A percentile compares a stretch with the other conserved stretches of the same genome.
Conservation (phyloP, 2,888 invertebrate species). For the Epinotia brunnichana region DNA sequence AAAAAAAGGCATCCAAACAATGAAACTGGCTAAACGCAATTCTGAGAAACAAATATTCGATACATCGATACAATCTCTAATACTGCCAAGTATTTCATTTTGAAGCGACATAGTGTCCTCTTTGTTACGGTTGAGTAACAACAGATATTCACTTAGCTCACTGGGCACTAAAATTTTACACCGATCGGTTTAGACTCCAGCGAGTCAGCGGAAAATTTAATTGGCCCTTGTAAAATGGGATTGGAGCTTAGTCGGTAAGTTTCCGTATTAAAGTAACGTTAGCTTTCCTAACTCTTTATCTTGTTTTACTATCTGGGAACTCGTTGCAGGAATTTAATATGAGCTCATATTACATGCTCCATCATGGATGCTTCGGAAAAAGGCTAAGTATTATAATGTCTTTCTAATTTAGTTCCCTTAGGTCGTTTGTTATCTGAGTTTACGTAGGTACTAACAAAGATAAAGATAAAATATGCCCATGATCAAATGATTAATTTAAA, state of each 20-base stretch:
- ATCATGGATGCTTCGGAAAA: neutral
- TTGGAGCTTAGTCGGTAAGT: conserved; percentile 14
- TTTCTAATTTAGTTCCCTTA: neutral
- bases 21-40: too few relatives aligned
- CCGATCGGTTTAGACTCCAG: conserved; percentile 11
- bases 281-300: conserved; percentile 21
- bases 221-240: conserved; percentile 26
- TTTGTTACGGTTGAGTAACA: neutral
- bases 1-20: too few relatives aligned
- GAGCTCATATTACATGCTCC: neutral
- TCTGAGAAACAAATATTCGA: too few relatives aligned
- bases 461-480: too few relatives aligned
- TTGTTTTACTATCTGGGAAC: neutral
- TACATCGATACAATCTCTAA: neutral
- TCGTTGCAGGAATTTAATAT: conserved; percentile 7
- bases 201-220: conserved; percentile 28
- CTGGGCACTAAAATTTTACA: conserved; percentile 27
- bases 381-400: neutral
- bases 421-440: too few relatives aligned
- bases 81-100: neutral
- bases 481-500: neutral
- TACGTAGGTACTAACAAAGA: too few relatives aligned
- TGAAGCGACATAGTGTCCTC: neutral
- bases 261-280: conserved; percentile 22
- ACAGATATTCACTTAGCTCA: conserved; percentile 16